phyloP scores from a whole-genome alignment of 64 coral and sea anemone species.

The Porites australiensis region DNA sequence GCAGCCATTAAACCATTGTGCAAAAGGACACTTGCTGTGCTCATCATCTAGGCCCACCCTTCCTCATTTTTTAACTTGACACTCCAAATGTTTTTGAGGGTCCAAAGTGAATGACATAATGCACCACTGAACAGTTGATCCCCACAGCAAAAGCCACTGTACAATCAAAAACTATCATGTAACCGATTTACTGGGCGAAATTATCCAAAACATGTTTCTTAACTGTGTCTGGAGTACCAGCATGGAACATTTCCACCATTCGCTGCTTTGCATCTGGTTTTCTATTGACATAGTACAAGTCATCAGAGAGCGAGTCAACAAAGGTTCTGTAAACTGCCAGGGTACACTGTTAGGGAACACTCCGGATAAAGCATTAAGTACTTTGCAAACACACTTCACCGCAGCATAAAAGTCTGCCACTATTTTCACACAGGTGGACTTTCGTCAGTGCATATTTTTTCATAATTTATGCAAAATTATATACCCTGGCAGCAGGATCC shows the following conservation, averaged over 20 bases:
- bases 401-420: too few relatives aligned
- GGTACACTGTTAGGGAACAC: conserved; percentile 51
- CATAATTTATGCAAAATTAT: too few relatives aligned
- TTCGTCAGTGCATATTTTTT: too few relatives aligned
- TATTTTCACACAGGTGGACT: too few relatives aligned
- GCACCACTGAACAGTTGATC: conserved; percentile 36
- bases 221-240: conserved; percentile 10
- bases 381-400: too few relatives aligned
- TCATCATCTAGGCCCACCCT: background rate
- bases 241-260: conserved; percentile 50
- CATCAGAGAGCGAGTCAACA: conserved; percentile 34
- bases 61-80: background rate
- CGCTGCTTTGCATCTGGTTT: conserved; percentile 20
- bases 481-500: too few relatives aligned
- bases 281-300: conserved; percentile 35
- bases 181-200: background rate
- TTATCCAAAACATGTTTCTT: conserved; percentile 12
- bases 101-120: background rate
- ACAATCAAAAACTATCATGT: background rate
- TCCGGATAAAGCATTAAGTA: too few relatives aligned
- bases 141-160: conserved; percentile 53
- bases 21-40: background rate
- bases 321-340: conserved; percentile 43
- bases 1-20: conserved; percentile 3
- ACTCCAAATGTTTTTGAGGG: background rate